Conservation (phyloP, 2,888 invertebrate species). For the Corythucha ciliata region DNA sequence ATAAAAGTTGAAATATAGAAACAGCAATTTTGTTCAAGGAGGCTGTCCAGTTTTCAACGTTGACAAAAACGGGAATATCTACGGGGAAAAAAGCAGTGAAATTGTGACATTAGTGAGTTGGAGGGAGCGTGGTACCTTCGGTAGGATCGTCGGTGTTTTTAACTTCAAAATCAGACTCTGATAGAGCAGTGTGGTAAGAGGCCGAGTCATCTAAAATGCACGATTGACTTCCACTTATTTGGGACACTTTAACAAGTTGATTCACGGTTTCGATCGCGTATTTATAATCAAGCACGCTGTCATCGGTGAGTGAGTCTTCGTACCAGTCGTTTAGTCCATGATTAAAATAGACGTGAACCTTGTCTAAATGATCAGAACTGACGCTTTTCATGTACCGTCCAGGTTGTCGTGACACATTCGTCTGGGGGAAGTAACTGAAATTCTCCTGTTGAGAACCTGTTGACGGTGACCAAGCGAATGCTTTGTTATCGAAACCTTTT, state of each 20-base stretch:
- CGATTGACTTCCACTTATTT: slow-evolving; percentile 12
- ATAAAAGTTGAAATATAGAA: slow-evolving; percentile 20
- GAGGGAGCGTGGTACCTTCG: too few relatives aligned
- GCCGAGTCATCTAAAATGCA: too few relatives aligned
- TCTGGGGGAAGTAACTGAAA: slow-evolving; percentile 8
- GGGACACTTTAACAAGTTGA: slow-evolving; percentile 20
- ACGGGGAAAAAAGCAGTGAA: neutral
- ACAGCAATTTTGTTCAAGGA: slow-evolving; percentile 11
- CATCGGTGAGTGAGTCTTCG: slow-evolving; percentile 12
- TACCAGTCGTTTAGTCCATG: slow-evolving; percentile 23
- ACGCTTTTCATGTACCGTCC: slow-evolving; percentile 13
- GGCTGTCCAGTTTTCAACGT: slow-evolving; percentile 18
- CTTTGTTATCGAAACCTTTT: slow-evolving; percentile 23
- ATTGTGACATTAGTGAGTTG: too few relatives aligned
- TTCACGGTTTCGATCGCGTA: slow-evolving; percentile 24
- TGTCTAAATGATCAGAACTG: slow-evolving; percentile 15
- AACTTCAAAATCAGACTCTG: slow-evolving; percentile 4
- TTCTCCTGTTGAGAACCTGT: neutral
- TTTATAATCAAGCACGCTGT: slow-evolving; percentile 22
- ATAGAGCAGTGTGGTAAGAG: slow-evolving; percentile 3
- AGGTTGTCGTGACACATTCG: neutral
- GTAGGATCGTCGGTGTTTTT: neutral
- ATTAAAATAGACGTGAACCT: slow-evolving; percentile 23
- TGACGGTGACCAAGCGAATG: slow-evolving; percentile 20
- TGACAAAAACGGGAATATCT: neutral